Evolutionary conservation across 1,140 invertebrate genomes (phyloP).

Genomic region (Chionoecetes opilio): DNA sequence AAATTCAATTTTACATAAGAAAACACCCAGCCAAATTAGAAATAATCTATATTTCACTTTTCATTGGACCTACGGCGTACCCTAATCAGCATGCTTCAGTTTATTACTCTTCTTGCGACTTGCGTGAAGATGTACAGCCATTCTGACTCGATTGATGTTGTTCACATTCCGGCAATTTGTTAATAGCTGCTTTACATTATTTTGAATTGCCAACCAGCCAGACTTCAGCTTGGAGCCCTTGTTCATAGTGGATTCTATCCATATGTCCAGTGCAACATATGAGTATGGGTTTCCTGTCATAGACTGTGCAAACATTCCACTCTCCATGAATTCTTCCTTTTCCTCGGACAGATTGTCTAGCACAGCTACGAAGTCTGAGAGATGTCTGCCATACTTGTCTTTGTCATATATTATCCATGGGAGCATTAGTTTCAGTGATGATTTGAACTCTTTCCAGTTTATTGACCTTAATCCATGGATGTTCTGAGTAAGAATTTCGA

Average conservation of each 20-base stretch:
- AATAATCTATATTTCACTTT: no score
- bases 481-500: conserved; percentile 18
- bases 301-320: neutral
- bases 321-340: conserved; percentile 22
- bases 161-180: no score
- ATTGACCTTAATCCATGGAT: neutral
- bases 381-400: neutral
- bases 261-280: neutral
- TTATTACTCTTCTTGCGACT: neutral
- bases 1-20: no score
- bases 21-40: no score
- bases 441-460: no score
- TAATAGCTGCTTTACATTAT: conserved; percentile 19
- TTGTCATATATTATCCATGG: conserved; percentile 42
- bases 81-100: neutral
- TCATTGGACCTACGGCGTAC: no score
- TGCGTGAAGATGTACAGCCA: neutral
- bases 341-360: neutral
- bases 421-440: no score
- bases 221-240: no score
- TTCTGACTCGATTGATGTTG: conserved; percentile 10
- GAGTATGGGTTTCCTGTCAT: no score
- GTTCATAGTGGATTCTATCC: no score
- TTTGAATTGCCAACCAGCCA: conserved; percentile 23
- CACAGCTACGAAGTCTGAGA: conserved; percentile 31